Evolutionary conservation across 2,888 invertebrate genomes (phyloP).

Genomic region (Cetonia aurata): DNA sequence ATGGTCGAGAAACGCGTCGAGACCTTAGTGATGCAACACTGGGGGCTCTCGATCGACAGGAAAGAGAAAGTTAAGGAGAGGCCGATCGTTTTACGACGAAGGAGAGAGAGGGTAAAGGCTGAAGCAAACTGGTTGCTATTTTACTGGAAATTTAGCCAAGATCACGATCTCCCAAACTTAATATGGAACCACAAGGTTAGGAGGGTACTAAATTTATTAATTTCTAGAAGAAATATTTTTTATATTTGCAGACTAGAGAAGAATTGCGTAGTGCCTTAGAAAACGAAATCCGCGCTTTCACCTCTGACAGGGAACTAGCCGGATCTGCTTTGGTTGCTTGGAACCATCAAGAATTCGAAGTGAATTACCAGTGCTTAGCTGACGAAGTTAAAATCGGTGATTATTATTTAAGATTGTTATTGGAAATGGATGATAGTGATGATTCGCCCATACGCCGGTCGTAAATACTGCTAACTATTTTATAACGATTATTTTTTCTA

Average conservation of each 20-base stretch:
- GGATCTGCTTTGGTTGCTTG: slow-evolving; percentile 88
- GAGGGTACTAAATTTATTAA: slow-evolving; percentile 39
- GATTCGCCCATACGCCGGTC: slow-evolving; percentile 91
- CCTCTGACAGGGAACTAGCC: slow-evolving; percentile 89
- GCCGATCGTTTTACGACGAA: slow-evolving; percentile 91
- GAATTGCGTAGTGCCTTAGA: slow-evolving; percentile 93
- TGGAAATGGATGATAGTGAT: slow-evolving; percentile 90
- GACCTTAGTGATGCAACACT: slow-evolving; percentile 78
- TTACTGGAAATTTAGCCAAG: slow-evolving; percentile 94
- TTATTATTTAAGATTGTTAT: slow-evolving; percentile 93
- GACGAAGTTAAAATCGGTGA: slow-evolving; percentile 99
- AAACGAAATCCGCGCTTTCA: slow-evolving; percentile 92
- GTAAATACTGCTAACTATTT: slow-evolving; percentile 71
- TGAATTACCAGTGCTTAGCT: slow-evolving; percentile 92
- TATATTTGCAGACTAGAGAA: slow-evolving; percentile 83
- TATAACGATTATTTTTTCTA: neutral
- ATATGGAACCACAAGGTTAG: slow-evolving; percentile 98
- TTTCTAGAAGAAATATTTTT: neutral
- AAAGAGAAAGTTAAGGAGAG: slow-evolving; percentile 77
- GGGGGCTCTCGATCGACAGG: slow-evolving; percentile 73
- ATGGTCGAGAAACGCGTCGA: slow-evolving; percentile 83
- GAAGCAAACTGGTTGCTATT: slow-evolving; percentile 93
- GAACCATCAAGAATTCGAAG: slow-evolving; percentile 98
- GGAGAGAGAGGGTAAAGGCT: slow-evolving; percentile 89
- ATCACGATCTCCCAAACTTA: slow-evolving; percentile 95